Conservation (phyloP, 2,113 vertebrate genomes). For the Catharus minimus region DNA sequence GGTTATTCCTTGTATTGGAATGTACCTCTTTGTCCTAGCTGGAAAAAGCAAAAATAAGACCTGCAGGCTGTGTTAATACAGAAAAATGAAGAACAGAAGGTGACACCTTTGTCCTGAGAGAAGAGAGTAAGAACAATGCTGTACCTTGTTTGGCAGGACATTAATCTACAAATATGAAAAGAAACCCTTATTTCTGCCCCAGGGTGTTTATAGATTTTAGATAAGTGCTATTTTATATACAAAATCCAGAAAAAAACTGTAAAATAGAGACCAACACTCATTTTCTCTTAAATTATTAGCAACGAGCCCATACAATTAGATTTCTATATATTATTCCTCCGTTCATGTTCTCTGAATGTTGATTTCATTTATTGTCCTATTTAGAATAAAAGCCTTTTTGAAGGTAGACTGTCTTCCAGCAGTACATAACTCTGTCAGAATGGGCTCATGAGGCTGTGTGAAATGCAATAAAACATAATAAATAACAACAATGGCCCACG, state of each 20-base stretch:
- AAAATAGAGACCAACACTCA: background rate
- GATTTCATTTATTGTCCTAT: slow-evolving; percentile 15
- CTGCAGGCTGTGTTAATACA: background rate
- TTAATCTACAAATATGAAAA: background rate
- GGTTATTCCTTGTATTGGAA: slow-evolving; percentile 28
- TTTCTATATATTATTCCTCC: background rate
- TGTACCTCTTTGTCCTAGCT: background rate
- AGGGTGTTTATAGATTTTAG: background rate
- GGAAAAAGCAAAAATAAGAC: background rate
- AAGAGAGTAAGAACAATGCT: background rate
- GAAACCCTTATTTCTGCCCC: background rate
- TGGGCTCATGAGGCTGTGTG: background rate
- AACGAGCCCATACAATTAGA: background rate
- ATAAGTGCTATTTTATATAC: background rate
- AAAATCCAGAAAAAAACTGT: background rate
- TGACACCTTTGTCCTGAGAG: background rate
- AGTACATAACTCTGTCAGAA: slow-evolving; percentile 8
- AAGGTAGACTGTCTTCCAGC: background rate
- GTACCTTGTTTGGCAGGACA: background rate
- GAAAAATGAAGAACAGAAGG: background rate
- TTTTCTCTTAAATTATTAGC: background rate
- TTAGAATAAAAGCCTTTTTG: background rate
- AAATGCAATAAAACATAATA: slow-evolving; percentile 26
- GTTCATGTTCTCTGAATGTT: background rate
- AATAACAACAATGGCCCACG: background rate